Evolutionary conservation across 35 echinoderm and acorn worm genomes (phyloP).

Genomic region (Antedon bifida): DNA sequence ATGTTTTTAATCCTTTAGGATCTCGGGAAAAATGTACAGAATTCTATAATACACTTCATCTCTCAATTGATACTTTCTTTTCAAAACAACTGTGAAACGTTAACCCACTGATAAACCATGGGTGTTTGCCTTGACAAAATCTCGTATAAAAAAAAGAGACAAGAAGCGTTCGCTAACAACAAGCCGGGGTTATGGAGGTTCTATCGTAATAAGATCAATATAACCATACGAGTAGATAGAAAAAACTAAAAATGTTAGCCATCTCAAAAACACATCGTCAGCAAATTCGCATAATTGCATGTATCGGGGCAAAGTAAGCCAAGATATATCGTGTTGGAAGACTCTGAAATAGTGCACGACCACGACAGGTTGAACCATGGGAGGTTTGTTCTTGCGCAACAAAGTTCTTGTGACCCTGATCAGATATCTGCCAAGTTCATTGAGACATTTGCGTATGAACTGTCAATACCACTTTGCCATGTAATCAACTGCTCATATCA

Average conservation of each 20-base stretch:
- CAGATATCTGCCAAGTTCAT: neutral
- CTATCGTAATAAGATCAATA: too few species aligned
- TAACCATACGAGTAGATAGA: too few species aligned
- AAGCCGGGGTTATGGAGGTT: too few species aligned
- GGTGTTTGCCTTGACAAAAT: too few species aligned
- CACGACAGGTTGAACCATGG: constrained; percentile 5
- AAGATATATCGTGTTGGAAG: neutral
- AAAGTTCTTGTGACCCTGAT: neutral
- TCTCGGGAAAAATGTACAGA: too few species aligned
- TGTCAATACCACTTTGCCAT: constrained; percentile 8
- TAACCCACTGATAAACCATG: too few species aligned
- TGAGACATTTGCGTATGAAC: constrained; percentile 16
- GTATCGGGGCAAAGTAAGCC: neutral
- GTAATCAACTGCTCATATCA: constrained; percentile 5
- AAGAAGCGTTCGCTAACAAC: too few species aligned
- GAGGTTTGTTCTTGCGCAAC: neutral
- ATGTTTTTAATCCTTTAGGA: too few species aligned
- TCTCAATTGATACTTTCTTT: too few species aligned
- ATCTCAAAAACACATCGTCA: neutral
- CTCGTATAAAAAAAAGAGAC: too few species aligned
- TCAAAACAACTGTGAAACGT: too few species aligned
- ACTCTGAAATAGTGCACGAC: neutral
- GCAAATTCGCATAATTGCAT: neutral
- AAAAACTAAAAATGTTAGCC: neutral
- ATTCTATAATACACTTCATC: too few species aligned